phyloP scores from a whole-genome alignment of 2,888 invertebrate genomes.

The Acleris sparsana region DNA sequence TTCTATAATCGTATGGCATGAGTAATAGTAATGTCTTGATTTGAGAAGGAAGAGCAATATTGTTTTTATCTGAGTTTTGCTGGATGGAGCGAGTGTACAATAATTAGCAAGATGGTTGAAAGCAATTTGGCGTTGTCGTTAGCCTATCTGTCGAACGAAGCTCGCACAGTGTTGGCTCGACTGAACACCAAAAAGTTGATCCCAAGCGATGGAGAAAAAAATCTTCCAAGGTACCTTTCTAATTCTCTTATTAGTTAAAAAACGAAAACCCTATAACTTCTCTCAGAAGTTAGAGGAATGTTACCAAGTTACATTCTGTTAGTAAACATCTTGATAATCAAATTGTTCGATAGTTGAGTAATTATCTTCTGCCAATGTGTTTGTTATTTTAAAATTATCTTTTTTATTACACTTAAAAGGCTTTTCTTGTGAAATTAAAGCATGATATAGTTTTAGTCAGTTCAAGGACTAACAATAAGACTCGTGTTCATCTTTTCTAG shows the following conservation, averaged over 20 bases:
- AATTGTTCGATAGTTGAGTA: neutral
- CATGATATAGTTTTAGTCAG: too few relatives aligned
- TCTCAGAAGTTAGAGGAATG: neutral
- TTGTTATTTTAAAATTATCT: neutral
- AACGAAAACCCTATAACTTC: neutral
- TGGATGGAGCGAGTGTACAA: neutral
- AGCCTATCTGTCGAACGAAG: conserved; percentile 66
- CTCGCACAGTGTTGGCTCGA: conserved; percentile 81
- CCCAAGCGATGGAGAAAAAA: conserved; percentile 78
- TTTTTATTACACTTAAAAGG: neutral
- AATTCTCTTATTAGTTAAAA: neutral
- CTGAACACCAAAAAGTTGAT: conserved; percentile 87
- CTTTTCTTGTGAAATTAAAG: too few relatives aligned
- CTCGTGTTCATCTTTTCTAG: too few relatives aligned
- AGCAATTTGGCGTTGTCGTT: conserved; percentile 67
- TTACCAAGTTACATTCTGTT: neutral
- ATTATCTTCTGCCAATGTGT: neutral
- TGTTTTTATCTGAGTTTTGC: neutral
- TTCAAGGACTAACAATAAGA: too few relatives aligned
- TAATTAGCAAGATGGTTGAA: conserved; percentile 49
- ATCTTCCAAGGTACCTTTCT: conserved; percentile 67
- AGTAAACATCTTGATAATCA: conserved; percentile 13
- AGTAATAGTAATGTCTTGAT: conserved; percentile 9
- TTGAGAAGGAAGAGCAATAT: neutral
- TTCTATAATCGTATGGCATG: conserved; percentile 11